phyloP scores from a whole-genome alignment of 2,888 invertebrate species.

The Tenthredo notha region DNA sequence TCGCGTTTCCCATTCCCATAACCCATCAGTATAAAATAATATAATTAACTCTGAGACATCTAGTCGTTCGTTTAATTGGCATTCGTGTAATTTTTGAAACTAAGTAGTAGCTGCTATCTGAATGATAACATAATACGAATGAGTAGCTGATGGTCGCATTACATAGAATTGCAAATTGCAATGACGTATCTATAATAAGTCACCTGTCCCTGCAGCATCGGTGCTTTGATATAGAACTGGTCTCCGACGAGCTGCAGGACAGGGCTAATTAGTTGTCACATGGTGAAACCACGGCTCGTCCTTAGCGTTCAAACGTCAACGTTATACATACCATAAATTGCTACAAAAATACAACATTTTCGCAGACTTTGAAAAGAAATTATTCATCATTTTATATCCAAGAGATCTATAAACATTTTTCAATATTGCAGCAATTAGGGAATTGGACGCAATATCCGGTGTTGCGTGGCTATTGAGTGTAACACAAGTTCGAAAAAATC shows the following conservation, averaged over 20 bases:
- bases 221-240: conserved; percentile 17
- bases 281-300: neutral
- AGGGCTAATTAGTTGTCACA: conserved; percentile 44
- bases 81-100: neutral
- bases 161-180: neutral
- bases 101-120: neutral
- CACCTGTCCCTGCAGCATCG: conserved; percentile 30
- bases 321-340: neutral
- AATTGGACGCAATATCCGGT: neutral
- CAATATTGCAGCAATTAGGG: no score
- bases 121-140: neutral
- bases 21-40: neutral
- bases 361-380: neutral
- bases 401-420: no score
- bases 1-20: neutral
- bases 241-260: conserved; percentile 11
- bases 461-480: neutral
- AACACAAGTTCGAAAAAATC: neutral
- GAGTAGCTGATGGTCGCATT: neutral
- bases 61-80: conserved; percentile 14
- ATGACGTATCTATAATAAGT: conserved; percentile 9
- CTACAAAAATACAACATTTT: neutral
- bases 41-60: neutral
- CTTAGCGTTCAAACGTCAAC: neutral
- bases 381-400: neutral